A percentile compares a stretch with the other conserved stretches of the same genome.
Conservation (phyloP, 1,140 invertebrate genomes). For the Neuroterus valhalla region DNA sequence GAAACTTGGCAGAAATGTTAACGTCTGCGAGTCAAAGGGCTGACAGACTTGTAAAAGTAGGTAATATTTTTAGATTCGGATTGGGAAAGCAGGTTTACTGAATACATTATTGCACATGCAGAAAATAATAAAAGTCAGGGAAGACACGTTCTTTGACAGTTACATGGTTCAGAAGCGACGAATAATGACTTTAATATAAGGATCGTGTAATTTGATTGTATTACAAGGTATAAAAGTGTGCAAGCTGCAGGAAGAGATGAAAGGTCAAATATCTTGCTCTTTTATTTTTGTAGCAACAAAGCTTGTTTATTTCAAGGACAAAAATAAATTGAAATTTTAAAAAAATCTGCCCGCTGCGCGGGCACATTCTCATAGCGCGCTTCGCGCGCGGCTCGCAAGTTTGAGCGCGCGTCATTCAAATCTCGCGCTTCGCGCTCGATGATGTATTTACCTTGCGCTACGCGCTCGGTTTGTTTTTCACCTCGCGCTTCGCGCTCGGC, state of each 20-base stretch:
- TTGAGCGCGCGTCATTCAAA: no score
- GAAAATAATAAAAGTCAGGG: not conserved
- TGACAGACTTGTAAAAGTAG: conserved; percentile 26
- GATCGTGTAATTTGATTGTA: not conserved
- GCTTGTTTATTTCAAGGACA: no score
- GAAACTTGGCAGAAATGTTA: conserved; percentile 10
- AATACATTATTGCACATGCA: not conserved
- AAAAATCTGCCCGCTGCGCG: no score
- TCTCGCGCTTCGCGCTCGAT: no score
- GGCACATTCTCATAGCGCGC: no score
- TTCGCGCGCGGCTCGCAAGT: no score
- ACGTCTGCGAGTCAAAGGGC: conserved; percentile 4
- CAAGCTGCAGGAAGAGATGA: not conserved
- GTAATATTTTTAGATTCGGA: conserved; percentile 25
- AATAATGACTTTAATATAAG: conserved; percentile 8
- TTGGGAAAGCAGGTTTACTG: conserved; percentile 1
- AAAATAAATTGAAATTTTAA: no score
- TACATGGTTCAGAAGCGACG: conserved; percentile 17
- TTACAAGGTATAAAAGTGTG: not conserved
- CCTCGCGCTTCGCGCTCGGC: no score
- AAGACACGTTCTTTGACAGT: not conserved
- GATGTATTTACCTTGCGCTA: no score
- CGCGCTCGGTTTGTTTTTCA: no score
- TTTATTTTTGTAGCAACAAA: no score
- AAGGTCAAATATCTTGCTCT: no score